Evolutionary conservation across 2,888 invertebrate species (phyloP).

Genomic region (Noctua janthe): DNA sequence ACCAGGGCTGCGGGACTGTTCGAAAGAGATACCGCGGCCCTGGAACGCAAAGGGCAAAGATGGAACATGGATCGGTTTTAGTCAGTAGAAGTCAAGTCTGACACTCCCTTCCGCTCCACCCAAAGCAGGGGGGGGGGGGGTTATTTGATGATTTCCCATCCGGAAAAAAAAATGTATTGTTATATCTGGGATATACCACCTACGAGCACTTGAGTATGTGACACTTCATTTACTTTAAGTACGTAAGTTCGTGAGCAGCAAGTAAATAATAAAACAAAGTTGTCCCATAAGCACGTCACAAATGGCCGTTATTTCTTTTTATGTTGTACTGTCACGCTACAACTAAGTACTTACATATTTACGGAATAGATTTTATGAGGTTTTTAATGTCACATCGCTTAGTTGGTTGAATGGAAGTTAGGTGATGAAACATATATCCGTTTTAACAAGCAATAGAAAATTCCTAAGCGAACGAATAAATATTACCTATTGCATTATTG

Average conservation of each 20-base stretch:
- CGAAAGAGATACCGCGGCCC: too few species aligned
- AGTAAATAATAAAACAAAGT: conserved; percentile 35
- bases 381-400: conserved; percentile 1
- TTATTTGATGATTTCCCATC: too few species aligned
- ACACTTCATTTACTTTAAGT: not conserved
- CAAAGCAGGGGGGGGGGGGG: too few species aligned
- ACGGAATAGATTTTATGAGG: conserved; percentile 13
- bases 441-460: too few species aligned
- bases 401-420: not conserved
- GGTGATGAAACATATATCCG: too few species aligned
- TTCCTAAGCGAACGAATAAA: too few species aligned
- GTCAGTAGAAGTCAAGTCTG: too few species aligned
- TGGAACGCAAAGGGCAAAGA: too few species aligned
- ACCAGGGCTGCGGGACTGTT: not conserved
- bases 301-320: conserved; percentile 29
- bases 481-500: too few species aligned
- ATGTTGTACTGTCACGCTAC: conserved; percentile 24
- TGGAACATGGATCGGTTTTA: too few species aligned
- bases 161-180: too few species aligned
- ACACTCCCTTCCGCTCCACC: too few species aligned
- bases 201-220: not conserved
- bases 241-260: conserved; percentile 3
- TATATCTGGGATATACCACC: not conserved
- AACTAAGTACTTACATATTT: not conserved
- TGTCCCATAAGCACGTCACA: conserved; percentile 8